Base-by-base conservation (phyloP, 2,888 invertebrate genomes). In the Monochamus alternatus region DNA sequence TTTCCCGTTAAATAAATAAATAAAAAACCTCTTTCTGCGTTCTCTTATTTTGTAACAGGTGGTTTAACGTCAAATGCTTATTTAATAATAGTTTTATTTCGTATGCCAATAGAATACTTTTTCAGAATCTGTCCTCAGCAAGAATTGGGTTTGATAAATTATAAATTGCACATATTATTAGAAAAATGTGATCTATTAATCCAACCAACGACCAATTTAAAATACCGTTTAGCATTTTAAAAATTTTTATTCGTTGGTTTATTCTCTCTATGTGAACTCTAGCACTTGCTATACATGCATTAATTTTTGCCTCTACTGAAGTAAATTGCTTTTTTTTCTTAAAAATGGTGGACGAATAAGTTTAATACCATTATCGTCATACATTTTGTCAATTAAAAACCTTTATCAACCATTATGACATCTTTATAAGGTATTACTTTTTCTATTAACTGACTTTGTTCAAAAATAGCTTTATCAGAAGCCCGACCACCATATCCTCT, bases 401-500 rank as follows among this genome's bases (percentile, higher is more conserved):
- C 58, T 58, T 58, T 58, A 58, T 58, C 58, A 2, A 58, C 58
- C 58, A 10, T 58, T n/a, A 58, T 58, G 14, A 3, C 14, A 58
- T 58, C 58, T n/a, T 14, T 10, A n/a, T 14, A n/a, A 8, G 58
- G 14, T 5, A n/a, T n/a, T 12, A 5, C 2, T 58, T 58, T 58
- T n/a, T 30, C 58, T 43, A 58, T 38, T 38, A 38, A 4, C 3
- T 5, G 3, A 38, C 38, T 38, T 5, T 38, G 38, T 5, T 38
- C 38, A 74, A 74, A 74, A 14, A 76, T 76, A 3, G 43, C 10
- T 59, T 69, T 65, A 30, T 73, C 73, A 5, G 70, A 74, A 47
- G 70, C 74, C 59, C 69, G 65, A 47, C 75, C 75, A n/a, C 75
- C 75, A 75, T 65, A 76, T 38, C 73, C 43, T 44, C 44, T 43